Percentiles rank a stretch among this genome's conserved stretches.
These are phyloP conservation scores for Leuctra nigra DNA, from an alignment of 2,888 invertebrate genomes.

Conservation along the genomic window DNA sequence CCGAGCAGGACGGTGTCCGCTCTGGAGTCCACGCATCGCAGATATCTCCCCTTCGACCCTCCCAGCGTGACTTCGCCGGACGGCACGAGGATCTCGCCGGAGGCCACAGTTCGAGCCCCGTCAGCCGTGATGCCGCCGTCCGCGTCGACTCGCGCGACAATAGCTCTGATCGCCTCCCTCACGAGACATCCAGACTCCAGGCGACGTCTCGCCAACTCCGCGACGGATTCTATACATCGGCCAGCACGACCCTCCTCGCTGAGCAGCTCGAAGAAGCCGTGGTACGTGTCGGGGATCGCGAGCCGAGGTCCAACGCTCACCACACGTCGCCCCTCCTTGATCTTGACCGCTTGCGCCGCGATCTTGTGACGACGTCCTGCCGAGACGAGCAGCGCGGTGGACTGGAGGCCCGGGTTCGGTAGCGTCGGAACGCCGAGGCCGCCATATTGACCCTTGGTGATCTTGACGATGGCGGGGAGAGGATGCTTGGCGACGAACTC, in stretches of 20 bases:
- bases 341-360: slow-evolving; percentile 81
- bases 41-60: slow-evolving; percentile 66
- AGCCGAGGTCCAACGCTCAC: slow-evolving; percentile 75
- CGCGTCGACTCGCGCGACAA: slow-evolving; percentile 42
- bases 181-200: slow-evolving; percentile 71
- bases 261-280: slow-evolving; percentile 88
- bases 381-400: slow-evolving; percentile 78
- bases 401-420: slow-evolving; percentile 79
- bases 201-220: slow-evolving; percentile 65
- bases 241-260: slow-evolving; percentile 92
- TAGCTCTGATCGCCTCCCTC: slow-evolving; percentile 67
- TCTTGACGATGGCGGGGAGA: slow-evolving; percentile 79
- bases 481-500: slow-evolving; percentile 69
- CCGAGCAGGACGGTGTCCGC: slow-evolving; percentile 78
- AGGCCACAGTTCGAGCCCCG: slow-evolving; percentile 66
- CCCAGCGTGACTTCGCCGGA: slow-evolving; percentile 54
- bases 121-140: slow-evolving; percentile 57
- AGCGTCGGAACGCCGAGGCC: slow-evolving; percentile 83
- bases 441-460: slow-evolving; percentile 90
- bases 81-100: slow-evolving; percentile 77
- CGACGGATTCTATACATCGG: slow-evolving; percentile 80
- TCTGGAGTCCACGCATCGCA: slow-evolving; percentile 79
- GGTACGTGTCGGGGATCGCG: slow-evolving; percentile 83
- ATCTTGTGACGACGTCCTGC: slow-evolving; percentile 81
- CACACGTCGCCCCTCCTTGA: slow-evolving; percentile 79